Evolutionary conservation across 2,797 vertebrate species (phyloP), one percentile per base, ranked within the genome.

Genomic region (Notoglanidium macrostoma): DNA sequence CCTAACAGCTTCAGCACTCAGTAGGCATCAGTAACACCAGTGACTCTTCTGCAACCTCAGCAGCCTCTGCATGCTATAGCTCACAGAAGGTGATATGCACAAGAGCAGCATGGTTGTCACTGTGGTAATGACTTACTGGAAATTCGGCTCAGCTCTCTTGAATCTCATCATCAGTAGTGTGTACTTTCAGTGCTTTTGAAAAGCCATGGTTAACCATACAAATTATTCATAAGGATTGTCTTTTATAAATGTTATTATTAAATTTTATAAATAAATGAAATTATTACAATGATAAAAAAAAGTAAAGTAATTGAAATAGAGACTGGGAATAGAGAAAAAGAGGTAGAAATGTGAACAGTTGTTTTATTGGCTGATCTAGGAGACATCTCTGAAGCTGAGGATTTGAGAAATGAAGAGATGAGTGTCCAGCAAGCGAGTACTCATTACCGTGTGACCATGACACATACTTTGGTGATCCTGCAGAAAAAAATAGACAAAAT

Each of bases 121-220:
- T 86, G 83, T 87, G 88, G 80, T 88, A 78, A 86, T 57, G 76
- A 77, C 82, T 81, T 70, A 87, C 86, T 70, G 86, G 86, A 89
- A 91, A 82, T 68, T 23, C 12, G 32, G 19, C 14, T 29, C 80
- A 63, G 11, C 67, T 21, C 8, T 7, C 12, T 6, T 54, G 74
- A 77, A 55, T 5, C 15, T 32, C 9, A 49, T 87, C 77, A 87
- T 46, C 26, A 57, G 26, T 23, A 17, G 29, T 68, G 12, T 32
- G 40, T 63, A 85, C 21, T 32, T 10, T 54, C 32, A 55, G 21
- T 40, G 21, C 15, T 29, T 77, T 9, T 29, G 35, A 61, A 81
- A 46, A 46, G 35, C 17, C 35, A 61, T n/a, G 12, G 12, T 83
- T 11, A 21, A 49, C 59, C 44, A 0, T 44, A 19, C 5, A 5